A percentile compares a stretch with the other conserved stretches of the same genome.
Evolutionary conservation across 2,113 vertebrate genomes (phyloP).

Genomic region (Leiothrix lutea): DNA sequence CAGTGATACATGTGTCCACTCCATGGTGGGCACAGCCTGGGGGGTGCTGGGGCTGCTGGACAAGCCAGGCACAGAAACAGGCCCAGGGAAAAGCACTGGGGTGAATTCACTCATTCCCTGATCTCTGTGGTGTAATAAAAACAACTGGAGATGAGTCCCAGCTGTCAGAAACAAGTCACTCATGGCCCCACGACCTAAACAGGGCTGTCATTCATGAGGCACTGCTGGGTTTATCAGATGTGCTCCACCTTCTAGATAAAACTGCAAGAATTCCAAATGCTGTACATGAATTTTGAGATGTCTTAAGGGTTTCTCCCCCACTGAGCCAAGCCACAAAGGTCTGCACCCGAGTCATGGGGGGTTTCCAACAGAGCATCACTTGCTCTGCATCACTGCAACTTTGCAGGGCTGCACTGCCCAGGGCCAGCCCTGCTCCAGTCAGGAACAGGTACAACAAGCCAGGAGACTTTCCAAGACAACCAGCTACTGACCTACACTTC

Average conservation of each 20-base stretch:
- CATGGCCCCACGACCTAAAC: not conserved
- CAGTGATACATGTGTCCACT: not conserved
- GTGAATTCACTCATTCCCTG: not conserved
- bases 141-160: not conserved
- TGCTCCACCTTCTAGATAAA: not conserved
- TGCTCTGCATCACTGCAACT: not conserved
- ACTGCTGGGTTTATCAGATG: not conserved
- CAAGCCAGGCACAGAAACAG: not conserved
- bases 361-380: not conserved
- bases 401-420: not conserved
- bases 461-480: not conserved
- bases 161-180: not conserved
- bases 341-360: not conserved
- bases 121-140: not conserved
- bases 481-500: constrained; percentile 29
- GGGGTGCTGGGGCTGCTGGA: not conserved
- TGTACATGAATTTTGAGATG: not conserved
- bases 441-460: not conserved
- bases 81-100: not conserved
- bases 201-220: not conserved
- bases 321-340: not conserved
- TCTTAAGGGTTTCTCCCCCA: not conserved
- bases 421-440: not conserved
- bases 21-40: fast-evolving
- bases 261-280: not conserved